These are phyloP conservation scores for Lymantria monacha DNA, from an alignment of 2,888 invertebrate genomes.

Conservation along the genomic window DNA sequence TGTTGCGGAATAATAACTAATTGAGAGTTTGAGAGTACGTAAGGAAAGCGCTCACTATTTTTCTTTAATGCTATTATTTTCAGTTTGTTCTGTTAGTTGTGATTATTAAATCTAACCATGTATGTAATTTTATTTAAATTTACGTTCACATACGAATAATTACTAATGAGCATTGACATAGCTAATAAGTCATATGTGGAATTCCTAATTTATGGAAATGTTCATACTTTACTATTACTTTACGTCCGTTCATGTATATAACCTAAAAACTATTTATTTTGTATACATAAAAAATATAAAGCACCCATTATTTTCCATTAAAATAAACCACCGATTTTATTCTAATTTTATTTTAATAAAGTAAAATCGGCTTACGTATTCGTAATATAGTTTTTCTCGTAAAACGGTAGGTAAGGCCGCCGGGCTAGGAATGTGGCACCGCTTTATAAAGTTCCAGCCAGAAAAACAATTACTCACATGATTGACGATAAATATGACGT, in stretches of 20 bases:
- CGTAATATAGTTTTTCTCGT: slow-evolving; percentile 23
- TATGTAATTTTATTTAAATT: too few species aligned
- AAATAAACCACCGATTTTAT: slow-evolving; percentile 4
- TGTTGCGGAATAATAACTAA: slow-evolving; percentile 23
- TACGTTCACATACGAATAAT: too few species aligned
- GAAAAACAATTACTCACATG: slow-evolving; percentile 26
- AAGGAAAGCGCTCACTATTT: too few species aligned
- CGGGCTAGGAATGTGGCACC: slow-evolving; percentile 21
- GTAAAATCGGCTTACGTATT: slow-evolving; percentile 17
- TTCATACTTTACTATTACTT: too few species aligned
- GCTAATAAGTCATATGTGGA: too few species aligned
- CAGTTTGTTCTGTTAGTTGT: too few species aligned
- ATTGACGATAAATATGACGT: slow-evolving; percentile 27
- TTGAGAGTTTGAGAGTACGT: slow-evolving; percentile 22
- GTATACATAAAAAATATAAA: slow-evolving; percentile 3
- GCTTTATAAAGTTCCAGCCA: slow-evolving; percentile 25
- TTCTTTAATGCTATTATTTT: too few species aligned
- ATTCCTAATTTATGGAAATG: too few species aligned
- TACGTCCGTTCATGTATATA: slow-evolving; percentile 24
- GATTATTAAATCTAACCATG: too few species aligned
- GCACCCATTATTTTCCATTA: slow-evolving; percentile 7
- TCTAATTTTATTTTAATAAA: slow-evolving; percentile 19
- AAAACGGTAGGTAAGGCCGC: slow-evolving; percentile 21
- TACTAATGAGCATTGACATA: too few species aligned
- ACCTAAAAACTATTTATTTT: slow-evolving; percentile 17